Percentiles rank a stretch among this genome's conserved stretches.
Evolutionary conservation across 2,113 vertebrate genomes (phyloP).

Genomic region (Ellobius talpinus): DNA sequence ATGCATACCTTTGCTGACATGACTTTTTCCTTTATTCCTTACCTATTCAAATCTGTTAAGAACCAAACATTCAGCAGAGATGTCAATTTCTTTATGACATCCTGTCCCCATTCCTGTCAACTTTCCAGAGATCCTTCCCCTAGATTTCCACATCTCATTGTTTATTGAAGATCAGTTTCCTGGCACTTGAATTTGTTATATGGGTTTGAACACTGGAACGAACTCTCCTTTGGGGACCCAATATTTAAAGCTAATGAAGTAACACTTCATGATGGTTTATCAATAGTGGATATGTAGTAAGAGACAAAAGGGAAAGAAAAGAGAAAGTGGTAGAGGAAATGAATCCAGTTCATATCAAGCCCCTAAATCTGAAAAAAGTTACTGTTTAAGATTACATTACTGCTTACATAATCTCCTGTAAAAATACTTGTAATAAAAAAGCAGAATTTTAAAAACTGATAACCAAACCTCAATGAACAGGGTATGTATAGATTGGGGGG

Average conservation of each 20-base stretch:
- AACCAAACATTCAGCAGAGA: background rate
- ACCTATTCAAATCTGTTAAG: background rate
- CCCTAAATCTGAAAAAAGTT: background rate
- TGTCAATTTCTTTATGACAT: background rate
- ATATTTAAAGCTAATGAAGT: background rate
- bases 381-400: background rate
- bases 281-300: background rate
- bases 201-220: background rate
- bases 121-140: background rate
- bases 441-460: background rate
- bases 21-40: background rate
- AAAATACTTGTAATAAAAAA: constrained; percentile 35
- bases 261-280: background rate
- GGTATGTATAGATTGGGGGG: background rate
- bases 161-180: background rate
- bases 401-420: background rate
- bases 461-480: background rate
- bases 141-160: background rate
- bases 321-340: fast-evolving
- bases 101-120: background rate
- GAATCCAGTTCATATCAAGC: background rate
- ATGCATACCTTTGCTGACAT: background rate
- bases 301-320: background rate
- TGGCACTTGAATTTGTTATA: background rate
- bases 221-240: background rate